Conservation (phyloP, 2,888 invertebrate species). For the Minunthozetes semirufus region DNA sequence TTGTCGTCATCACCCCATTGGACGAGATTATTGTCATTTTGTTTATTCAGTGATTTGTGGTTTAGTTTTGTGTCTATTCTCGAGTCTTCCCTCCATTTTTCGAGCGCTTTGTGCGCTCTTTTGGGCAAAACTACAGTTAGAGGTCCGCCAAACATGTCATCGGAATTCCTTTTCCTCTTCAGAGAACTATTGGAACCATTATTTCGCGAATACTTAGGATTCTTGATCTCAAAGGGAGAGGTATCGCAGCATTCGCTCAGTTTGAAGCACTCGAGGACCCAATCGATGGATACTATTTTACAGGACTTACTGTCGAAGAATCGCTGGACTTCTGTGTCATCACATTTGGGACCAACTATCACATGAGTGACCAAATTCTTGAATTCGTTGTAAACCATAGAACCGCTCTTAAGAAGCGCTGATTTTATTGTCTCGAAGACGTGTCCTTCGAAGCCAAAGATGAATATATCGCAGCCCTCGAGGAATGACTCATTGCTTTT, state of each 20-base stretch:
- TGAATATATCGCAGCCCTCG: conserved; percentile 11
- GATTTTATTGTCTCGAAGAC: neutral
- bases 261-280: conserved; percentile 18
- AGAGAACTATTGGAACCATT: neutral
- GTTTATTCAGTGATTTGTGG: neutral
- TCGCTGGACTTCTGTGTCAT: neutral
- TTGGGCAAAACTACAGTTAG: neutral
- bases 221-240: neutral
- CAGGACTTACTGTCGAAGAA: neutral
- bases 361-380: conserved; percentile 25
- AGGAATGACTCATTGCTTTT: neutral
- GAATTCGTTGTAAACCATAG: conserved; percentile 4
- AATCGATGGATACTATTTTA: conserved; percentile 31
- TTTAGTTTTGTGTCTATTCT: neutral
- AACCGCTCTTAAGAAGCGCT: conserved; percentile 1
- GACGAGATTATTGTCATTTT: neutral
- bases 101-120: neutral
- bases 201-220: neutral
- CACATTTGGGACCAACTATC: conserved; percentile 26
- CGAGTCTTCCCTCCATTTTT: neutral
- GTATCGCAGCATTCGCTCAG: neutral
- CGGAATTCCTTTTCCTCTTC: neutral
- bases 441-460: conserved; percentile 22
- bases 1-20: neutral
- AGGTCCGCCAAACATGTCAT: neutral